Evolutionary conservation across 1,140 invertebrate genomes (phyloP).

Genomic region (Neomicropteryx cornuta): DNA sequence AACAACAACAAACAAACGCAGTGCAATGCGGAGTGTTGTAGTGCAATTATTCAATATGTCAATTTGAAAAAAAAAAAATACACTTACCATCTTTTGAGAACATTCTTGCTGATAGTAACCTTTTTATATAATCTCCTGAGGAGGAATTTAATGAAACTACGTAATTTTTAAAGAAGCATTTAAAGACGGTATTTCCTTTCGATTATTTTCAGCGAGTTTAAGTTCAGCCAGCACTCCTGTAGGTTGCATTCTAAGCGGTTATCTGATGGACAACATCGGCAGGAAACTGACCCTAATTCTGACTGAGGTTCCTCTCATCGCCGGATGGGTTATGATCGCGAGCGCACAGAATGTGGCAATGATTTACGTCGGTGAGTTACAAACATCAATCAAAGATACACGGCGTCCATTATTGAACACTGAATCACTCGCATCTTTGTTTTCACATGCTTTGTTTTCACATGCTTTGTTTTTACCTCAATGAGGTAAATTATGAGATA

Average conservation of each 20-base stretch:
- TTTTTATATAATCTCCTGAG: too few species aligned
- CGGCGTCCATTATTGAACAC: background rate
- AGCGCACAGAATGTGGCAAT: constrained; percentile 44
- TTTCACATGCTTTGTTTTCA: too few species aligned
- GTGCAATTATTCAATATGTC: too few species aligned
- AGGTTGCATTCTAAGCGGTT: constrained; percentile 57
- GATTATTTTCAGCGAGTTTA: constrained; percentile 49
- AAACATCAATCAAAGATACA: background rate
- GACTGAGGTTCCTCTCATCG: constrained; percentile 54
- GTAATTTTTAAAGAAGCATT: background rate
- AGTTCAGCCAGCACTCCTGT: constrained; percentile 60
- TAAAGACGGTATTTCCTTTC: background rate
- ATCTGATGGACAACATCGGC: constrained; percentile 58
- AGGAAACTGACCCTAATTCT: constrained; percentile 52
- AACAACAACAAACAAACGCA: too few species aligned
- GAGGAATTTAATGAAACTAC: constrained; percentile 2
- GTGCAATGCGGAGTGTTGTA: too few species aligned
- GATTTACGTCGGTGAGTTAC: constrained; percentile 45
- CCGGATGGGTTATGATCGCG: constrained; percentile 56
- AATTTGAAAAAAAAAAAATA: too few species aligned
- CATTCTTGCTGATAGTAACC: too few species aligned
- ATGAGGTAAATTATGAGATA: too few species aligned
- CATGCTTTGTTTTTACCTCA: background rate
- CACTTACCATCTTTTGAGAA: too few species aligned
- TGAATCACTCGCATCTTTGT: too few species aligned